These are phyloP conservation scores for Phoxinus phoxinus DNA, from an alignment of 2,113 vertebrate genomes.

Conservation along the genomic window DNA sequence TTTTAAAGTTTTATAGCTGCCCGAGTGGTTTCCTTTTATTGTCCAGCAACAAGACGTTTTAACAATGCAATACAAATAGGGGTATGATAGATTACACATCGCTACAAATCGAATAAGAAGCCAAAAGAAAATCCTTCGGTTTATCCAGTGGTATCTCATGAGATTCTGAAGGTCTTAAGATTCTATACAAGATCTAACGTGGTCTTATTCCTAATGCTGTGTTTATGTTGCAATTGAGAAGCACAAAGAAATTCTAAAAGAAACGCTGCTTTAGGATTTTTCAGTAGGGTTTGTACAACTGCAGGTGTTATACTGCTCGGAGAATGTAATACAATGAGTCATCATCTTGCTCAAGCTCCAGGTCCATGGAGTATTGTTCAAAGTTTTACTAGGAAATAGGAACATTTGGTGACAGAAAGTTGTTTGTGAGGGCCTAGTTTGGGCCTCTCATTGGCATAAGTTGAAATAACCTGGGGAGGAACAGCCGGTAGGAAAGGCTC, in stretches of 20 bases:
- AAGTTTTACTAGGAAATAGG: slow-evolving; percentile 44
- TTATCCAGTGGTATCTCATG: neutral
- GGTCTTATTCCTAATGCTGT: neutral
- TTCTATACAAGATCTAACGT: neutral
- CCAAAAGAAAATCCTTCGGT: neutral
- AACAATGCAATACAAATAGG: neutral
- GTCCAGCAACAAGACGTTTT: neutral
- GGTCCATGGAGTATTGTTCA: slow-evolving; percentile 29
- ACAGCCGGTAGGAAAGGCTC: slow-evolving; percentile 39
- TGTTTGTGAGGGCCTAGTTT: slow-evolving; percentile 36
- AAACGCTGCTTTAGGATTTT: slow-evolving; percentile 9
- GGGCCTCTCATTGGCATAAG: slow-evolving; percentile 40
- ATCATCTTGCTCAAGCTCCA: slow-evolving; percentile 19
- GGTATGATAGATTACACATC: neutral
- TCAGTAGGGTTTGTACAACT: neutral
- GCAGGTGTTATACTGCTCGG: neutral
- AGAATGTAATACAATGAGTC: slow-evolving; percentile 2
- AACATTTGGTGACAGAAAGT: slow-evolving; percentile 33
- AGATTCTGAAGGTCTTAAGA: neutral
- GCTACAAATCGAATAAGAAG: neutral
- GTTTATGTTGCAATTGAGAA: neutral
- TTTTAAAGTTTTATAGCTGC: neutral
- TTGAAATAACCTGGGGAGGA: slow-evolving; percentile 50
- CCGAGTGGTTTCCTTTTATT: neutral
- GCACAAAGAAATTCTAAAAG: slow-evolving; percentile 4